Base-by-base conservation (phyloP, 2,113 vertebrate genomes). In the Galbula dea region DNA sequence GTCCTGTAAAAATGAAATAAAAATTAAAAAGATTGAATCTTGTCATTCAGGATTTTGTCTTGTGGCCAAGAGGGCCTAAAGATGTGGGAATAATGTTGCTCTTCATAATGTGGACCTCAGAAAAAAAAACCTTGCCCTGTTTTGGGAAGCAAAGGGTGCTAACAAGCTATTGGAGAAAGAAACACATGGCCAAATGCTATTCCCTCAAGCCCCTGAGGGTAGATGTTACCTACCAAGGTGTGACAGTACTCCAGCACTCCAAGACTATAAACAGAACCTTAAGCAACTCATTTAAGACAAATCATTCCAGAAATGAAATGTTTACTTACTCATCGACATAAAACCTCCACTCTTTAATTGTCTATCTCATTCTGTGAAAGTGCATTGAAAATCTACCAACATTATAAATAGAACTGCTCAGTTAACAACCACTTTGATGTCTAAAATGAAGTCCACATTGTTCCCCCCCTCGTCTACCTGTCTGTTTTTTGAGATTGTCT, bases 401-500 rank as follows among this genome's bases (percentile, higher is more conserved):
- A 36, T 93, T 71, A 94, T 88, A 95, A 92, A 89, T 93, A 94
- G 88, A 85, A 88, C 61, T 76, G 46, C 52, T 86, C 76, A 65
- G 65, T 75, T 86, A 96, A 86, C 43, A 74, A 63, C 83, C 0
- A 0, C 88, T 96, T 93, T 96, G 94, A 96, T 96, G 94, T 96
- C 86, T 96, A 29, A 94, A 91, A 94, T 68, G 72, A 88, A 90
- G 95, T 94, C 73, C 88, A 78, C 48, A 49, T 78, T 90, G 19
- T 39, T 95, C 61, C 73, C 88, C 79, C 85, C 87, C 63, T 49
- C 79, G 75, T 93, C 94, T 96, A 90, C 77, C 80, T 83, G 86
- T 37, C 94, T 95, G 85, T 11, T 88, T 95, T 93, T 65, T 77
- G 88, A 95, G 73, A 94, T 94, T 93, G 65, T 75, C 55, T 90